Evolutionary conservation across 2,888 invertebrate genomes (phyloP).

Genomic region (Melikaiella ostensackeni): DNA sequence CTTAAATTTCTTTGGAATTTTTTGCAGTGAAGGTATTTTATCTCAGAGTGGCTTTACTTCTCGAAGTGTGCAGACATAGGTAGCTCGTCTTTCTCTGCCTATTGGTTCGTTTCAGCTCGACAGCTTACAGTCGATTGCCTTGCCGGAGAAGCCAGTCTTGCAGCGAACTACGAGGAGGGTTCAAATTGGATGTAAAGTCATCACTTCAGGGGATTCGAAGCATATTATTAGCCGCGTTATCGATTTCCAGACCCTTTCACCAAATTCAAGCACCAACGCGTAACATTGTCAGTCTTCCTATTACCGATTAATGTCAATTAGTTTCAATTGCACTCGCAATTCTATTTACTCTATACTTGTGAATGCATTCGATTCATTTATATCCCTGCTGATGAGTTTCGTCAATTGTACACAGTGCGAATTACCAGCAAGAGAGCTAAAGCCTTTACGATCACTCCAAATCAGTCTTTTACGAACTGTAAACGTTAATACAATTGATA

Average conservation of each 20-base stretch:
- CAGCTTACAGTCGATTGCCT: slow-evolving; percentile 52
- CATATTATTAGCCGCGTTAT: slow-evolving; percentile 61
- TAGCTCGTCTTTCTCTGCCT: background rate
- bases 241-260: slow-evolving; percentile 50
- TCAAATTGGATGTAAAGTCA: slow-evolving; percentile 62
- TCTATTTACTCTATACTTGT: background rate
- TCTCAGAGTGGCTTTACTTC: background rate
- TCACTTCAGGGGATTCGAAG: slow-evolving; percentile 62
- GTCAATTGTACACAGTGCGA: background rate
- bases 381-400: background rate
- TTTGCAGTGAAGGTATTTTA: background rate
- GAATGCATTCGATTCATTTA: background rate
- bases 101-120: background rate
- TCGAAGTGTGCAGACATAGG: background rate
- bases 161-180: slow-evolving; percentile 17
- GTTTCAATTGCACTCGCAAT: background rate
- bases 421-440: background rate
- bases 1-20: background rate
- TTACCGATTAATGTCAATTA: slow-evolving; percentile 17
- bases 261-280: slow-evolving; percentile 13
- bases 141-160: slow-evolving; percentile 25
- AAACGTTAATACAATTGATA: background rate
- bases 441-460: background rate
- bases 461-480: background rate
- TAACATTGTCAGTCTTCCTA: slow-evolving; percentile 43